phyloP scores from a whole-genome alignment of 2,113 vertebrate genomes.

The Nothobranchius kuhntae region DNA sequence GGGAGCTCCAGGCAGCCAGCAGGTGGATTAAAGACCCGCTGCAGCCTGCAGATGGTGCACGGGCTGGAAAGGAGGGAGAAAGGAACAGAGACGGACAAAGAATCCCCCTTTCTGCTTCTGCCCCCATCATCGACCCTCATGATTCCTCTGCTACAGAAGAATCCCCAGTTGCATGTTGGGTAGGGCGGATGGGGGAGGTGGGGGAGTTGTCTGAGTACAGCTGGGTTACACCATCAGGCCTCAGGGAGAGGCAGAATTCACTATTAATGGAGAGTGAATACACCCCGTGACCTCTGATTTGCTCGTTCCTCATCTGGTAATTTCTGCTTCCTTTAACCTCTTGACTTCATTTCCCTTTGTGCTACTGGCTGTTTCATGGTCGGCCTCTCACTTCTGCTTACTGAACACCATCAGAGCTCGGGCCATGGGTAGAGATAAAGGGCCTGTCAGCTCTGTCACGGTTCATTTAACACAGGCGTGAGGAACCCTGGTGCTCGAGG shows the following conservation, averaged over 20 bases:
- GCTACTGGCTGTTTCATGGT: slow-evolving; percentile 36
- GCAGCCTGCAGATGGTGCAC: slow-evolving; percentile 69
- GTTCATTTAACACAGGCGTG: neutral
- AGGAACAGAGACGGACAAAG: slow-evolving; percentile 54
- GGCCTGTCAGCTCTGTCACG: neutral
- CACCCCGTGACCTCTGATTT: slow-evolving; percentile 51
- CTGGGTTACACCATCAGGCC: slow-evolving; percentile 55
- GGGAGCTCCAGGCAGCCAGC: slow-evolving; percentile 52
- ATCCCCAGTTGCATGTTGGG: slow-evolving; percentile 49
- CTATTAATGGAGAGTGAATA: slow-evolving; percentile 56
- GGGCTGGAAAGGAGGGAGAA: slow-evolving; percentile 45
- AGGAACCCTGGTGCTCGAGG: too few species aligned
- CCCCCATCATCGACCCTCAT: slow-evolving; percentile 34
- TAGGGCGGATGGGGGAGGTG: slow-evolving; percentile 5
- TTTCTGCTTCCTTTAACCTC: slow-evolving; percentile 52
- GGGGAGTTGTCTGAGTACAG: slow-evolving; percentile 38
- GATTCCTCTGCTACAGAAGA: slow-evolving; percentile 39
- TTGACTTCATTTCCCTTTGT: slow-evolving; percentile 24
- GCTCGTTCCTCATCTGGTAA: slow-evolving; percentile 42
- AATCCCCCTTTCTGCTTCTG: slow-evolving; percentile 19
- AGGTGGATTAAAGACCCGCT: slow-evolving; percentile 57
- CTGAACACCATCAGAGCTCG: slow-evolving; percentile 29
- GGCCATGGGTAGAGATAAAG: neutral
- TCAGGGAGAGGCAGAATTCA: slow-evolving; percentile 42
- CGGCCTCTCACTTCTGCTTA: slow-evolving; percentile 54